phyloP scores from a whole-genome alignment of 2,888 invertebrate genomes.

The Formica aserva region DNA sequence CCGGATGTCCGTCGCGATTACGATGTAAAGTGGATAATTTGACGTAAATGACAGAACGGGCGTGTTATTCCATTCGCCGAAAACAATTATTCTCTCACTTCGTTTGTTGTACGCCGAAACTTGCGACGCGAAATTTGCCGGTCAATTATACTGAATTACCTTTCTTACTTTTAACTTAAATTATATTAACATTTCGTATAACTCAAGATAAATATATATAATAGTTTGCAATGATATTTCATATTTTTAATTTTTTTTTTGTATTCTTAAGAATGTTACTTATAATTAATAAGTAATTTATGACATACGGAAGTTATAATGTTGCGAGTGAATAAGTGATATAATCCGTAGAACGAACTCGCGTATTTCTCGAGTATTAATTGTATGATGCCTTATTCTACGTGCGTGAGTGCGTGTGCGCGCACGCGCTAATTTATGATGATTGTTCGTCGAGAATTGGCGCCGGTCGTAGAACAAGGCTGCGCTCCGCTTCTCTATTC shows the following conservation, averaged over 20 bases:
- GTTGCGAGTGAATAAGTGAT: not conserved
- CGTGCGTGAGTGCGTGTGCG: not conserved
- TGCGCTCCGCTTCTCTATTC: conserved; percentile 27
- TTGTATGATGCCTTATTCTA: conserved; percentile 17
- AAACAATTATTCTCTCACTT: conserved; percentile 28
- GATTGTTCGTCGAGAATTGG: conserved; percentile 41
- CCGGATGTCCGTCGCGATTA: conserved; percentile 54
- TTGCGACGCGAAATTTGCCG: conserved; percentile 12
- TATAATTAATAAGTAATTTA: conserved; percentile 5
- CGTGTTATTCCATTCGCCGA: conserved; percentile 26
- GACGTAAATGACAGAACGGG: conserved; percentile 40
- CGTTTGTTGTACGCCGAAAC: not conserved
- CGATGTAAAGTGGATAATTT: conserved; percentile 55
- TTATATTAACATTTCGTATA: not conserved
- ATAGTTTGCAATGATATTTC: not conserved
- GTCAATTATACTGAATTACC: conserved; percentile 2
- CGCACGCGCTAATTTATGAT: conserved; percentile 41
- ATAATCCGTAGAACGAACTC: not conserved
- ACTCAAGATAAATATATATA: not conserved
- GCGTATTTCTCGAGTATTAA: conserved; percentile 27
- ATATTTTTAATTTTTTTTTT: not conserved
- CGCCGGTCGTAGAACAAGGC: conserved; percentile 29
- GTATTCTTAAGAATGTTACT: not conserved
- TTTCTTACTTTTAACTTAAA: not conserved
- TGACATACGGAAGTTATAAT: not conserved